A percentile compares a stretch with the other conserved stretches of the same genome.
Evolutionary conservation across 2,888 invertebrate genomes (phyloP).

Genomic region (Drosophila antonietae): DNA sequence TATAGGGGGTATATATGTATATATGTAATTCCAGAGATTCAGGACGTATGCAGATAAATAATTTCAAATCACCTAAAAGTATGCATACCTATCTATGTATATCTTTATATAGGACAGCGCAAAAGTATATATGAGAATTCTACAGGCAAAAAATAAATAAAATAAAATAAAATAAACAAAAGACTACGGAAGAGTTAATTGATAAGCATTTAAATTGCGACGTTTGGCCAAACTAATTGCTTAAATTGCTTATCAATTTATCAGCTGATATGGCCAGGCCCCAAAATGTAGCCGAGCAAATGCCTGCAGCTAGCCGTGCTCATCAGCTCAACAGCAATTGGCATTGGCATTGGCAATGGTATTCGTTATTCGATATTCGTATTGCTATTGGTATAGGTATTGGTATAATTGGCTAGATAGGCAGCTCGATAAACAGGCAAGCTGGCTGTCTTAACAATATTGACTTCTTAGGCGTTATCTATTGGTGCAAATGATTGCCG

Average conservation of each 20-base stretch:
- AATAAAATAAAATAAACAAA: background rate
- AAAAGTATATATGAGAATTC: background rate
- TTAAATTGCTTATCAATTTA: constrained; percentile 25
- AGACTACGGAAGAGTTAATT: background rate
- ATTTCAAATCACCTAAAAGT: no score
- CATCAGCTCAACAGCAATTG: constrained; percentile 25
- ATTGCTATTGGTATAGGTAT: background rate
- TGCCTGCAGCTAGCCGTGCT: constrained; percentile 2
- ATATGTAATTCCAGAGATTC: no score
- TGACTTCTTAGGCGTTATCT: constrained; percentile 25
- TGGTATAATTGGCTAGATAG: background rate
- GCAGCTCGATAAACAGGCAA: constrained; percentile 17
- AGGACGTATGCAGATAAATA: no score
- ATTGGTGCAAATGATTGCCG: constrained; percentile 3
- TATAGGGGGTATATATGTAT: no score
- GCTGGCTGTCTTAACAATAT: constrained; percentile 12
- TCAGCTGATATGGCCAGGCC: constrained; percentile 34
- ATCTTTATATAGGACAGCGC: background rate
- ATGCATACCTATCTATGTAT: background rate
- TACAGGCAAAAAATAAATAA: no score
- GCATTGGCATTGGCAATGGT: background rate
- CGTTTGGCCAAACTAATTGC: constrained; percentile 17
- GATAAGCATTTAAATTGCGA: constrained; percentile 34
- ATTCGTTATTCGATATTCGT: background rate
- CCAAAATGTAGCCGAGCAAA: constrained; percentile 7